Percentiles rank a stretch among this genome's conserved stretches.
These are phyloP conservation scores for Potamilus streckersoni DNA, from an alignment of 1,140 invertebrate genomes.

Conservation along the genomic window DNA sequence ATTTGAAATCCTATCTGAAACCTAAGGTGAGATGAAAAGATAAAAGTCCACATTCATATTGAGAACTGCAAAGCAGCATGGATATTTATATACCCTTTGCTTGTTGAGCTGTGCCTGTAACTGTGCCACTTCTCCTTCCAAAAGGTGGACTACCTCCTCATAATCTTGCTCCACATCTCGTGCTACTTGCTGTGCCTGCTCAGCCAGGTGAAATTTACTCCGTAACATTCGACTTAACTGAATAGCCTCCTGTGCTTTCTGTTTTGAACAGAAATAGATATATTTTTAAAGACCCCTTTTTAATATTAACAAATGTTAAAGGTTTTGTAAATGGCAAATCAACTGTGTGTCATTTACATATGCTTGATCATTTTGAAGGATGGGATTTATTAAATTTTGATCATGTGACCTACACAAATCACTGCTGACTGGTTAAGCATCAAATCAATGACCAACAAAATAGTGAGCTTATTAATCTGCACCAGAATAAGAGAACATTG, in stretches of 20 bases:
- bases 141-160: constrained; percentile 61
- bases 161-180: constrained; percentile 65
- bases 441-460: too few relatives aligned
- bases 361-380: too few relatives aligned
- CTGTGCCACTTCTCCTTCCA: constrained; percentile 62
- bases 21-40: background rate
- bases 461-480: too few relatives aligned
- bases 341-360: too few relatives aligned
- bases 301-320: too few relatives aligned
- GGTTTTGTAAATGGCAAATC: too few relatives aligned
- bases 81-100: constrained; percentile 37
- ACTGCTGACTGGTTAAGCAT: too few relatives aligned
- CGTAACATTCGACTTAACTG: constrained; percentile 53
- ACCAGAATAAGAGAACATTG: too few relatives aligned
- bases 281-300: background rate
- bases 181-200: constrained; percentile 62
- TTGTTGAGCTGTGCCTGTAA: constrained; percentile 44
- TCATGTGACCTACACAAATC: too few relatives aligned
- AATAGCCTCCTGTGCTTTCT: constrained; percentile 60
- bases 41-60: background rate
- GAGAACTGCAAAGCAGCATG: background rate
- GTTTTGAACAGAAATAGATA: constrained; percentile 3
- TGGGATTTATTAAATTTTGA: too few relatives aligned
- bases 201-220: constrained; percentile 60
- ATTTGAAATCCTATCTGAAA: background rate